phyloP scores from a whole-genome alignment of 1,140 invertebrate genomes.

The Armadillidium nasatum region DNA sequence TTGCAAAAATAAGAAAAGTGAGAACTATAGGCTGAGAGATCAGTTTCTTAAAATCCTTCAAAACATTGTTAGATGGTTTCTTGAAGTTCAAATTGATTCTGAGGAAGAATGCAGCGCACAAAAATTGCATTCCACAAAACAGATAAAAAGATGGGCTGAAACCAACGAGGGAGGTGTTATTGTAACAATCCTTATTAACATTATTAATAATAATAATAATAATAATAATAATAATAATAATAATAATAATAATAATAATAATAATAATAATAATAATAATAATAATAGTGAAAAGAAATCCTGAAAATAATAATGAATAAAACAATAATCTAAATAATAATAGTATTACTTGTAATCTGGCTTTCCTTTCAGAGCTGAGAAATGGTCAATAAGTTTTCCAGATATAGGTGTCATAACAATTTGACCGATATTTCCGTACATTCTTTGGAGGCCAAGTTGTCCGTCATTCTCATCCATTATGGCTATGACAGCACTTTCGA shows the following conservation, averaged over 20 bases:
- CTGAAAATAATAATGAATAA: too few species aligned
- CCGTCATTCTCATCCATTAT: constrained; percentile 22
- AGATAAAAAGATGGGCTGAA: constrained; percentile 68
- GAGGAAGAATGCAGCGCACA: constrained; percentile 64
- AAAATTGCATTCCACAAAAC: constrained; percentile 65
- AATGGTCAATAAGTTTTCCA: constrained; percentile 14
- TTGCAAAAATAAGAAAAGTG: too few species aligned
- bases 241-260: too few species aligned
- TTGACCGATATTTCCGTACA: constrained; percentile 20
- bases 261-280: too few species aligned
- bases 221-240: too few species aligned
- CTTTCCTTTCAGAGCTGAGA: constrained; percentile 12
- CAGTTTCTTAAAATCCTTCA: constrained; percentile 64
- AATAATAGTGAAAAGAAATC: too few species aligned
- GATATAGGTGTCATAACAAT: constrained; percentile 18
- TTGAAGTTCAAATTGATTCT: constrained; percentile 73
- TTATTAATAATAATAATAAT: too few species aligned
- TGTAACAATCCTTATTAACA: too few species aligned
- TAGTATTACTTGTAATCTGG: constrained; percentile 18
- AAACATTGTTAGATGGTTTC: constrained; percentile 64
- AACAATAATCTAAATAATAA: too few species aligned
- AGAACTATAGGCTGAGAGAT: constrained; percentile 46
- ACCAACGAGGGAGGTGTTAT: not conserved
- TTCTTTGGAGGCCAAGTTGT: constrained; percentile 17
- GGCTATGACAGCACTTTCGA: constrained; percentile 1